Evolutionary conservation across 2,888 invertebrate species (phyloP).

Genomic region (Zygogramma bicolorata): DNA sequence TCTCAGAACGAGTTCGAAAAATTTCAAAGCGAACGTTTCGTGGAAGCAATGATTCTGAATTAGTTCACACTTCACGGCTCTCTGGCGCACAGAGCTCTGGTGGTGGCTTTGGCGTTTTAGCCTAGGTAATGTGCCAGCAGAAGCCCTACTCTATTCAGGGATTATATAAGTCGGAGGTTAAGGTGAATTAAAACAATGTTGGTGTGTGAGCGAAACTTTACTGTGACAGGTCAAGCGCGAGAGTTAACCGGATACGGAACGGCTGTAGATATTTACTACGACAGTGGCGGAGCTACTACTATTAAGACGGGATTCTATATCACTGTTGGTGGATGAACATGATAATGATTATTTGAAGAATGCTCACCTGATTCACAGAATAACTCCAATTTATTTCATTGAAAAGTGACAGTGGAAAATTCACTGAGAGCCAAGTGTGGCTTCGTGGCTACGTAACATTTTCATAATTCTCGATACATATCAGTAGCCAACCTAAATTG

Average conservation of each 20-base stretch:
- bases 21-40: background rate
- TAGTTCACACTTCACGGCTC: background rate
- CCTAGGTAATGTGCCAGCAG: conserved; percentile 28
- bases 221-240: conserved; percentile 26
- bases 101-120: conserved; percentile 18
- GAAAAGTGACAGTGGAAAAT: too few relatives aligned
- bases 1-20: background rate
- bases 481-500: too few relatives aligned
- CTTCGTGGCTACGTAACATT: too few relatives aligned
- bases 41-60: background rate
- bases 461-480: too few relatives aligned
- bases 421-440: too few relatives aligned
- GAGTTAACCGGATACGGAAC: background rate
- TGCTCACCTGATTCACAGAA: too few relatives aligned
- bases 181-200: conserved; percentile 25
- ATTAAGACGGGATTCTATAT: too few relatives aligned
- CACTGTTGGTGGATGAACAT: too few relatives aligned
- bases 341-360: too few relatives aligned
- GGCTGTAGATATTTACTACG: background rate
- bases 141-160: conserved; percentile 25
- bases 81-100: background rate
- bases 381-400: too few relatives aligned
- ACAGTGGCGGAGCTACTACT: background rate
- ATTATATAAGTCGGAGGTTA: conserved; percentile 24
- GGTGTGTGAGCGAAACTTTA: conserved; percentile 24